A percentile compares a stretch with the other conserved stretches of the same genome.
These are phyloP conservation scores for Eudemis profundana DNA, from an alignment of 2,888 invertebrate species.

Conservation along the genomic window DNA sequence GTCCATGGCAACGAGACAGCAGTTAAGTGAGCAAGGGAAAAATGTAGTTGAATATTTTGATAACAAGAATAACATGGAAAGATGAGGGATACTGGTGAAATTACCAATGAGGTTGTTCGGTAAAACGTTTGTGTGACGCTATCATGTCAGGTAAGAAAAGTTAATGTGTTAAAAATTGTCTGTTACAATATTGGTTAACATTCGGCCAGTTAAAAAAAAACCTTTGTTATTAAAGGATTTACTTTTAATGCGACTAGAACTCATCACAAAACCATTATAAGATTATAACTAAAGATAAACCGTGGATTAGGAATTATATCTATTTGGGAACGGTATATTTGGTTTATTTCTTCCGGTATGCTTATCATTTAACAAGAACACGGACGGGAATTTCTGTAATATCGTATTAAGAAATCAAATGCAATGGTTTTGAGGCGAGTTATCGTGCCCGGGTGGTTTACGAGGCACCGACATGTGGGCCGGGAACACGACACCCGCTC, in stretches of 20 bases:
- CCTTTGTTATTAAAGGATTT: no score
- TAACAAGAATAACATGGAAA: background rate
- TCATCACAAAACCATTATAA: no score
- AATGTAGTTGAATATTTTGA: conserved; percentile 25
- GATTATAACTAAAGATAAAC: no score
- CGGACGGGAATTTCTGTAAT: background rate
- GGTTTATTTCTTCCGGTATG: no score
- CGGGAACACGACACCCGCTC: conserved; percentile 26
- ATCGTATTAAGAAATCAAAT: background rate
- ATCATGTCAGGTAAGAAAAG: conserved; percentile 44
- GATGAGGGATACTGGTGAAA: conserved; percentile 1
- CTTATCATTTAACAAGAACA: no score
- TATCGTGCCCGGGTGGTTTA: conserved; percentile 13
- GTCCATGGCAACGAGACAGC: conserved; percentile 71
- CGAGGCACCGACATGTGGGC: conserved; percentile 9
- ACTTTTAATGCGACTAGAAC: no score
- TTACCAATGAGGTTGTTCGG: background rate
- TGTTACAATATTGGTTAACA: no score
- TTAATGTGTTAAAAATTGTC: no score
- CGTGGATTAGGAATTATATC: no score
- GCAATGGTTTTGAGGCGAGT: background rate
- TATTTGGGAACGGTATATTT: no score
- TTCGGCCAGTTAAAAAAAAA: no score
- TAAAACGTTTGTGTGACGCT: background rate
- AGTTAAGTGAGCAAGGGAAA: conserved; percentile 19